A percentile compares a stretch with the other conserved stretches of the same genome.
phyloP scores from a whole-genome alignment of 2,888 invertebrate genomes.

The Drosophila pegasa region DNA sequence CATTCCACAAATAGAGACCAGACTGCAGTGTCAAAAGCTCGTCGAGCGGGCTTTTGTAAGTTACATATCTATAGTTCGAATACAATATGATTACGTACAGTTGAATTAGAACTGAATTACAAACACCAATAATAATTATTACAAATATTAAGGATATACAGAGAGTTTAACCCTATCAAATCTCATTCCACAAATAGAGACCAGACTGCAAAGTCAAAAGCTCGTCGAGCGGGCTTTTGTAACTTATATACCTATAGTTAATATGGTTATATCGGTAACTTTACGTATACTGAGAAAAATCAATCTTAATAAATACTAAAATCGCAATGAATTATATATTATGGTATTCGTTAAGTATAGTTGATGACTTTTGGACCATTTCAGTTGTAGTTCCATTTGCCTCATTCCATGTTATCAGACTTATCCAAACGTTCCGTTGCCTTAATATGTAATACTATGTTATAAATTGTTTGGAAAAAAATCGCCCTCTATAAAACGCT shows the following conservation, averaged over 20 bases:
- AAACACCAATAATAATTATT: slow-evolving; percentile 25
- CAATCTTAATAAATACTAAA: slow-evolving; percentile 19
- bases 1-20: slow-evolving; percentile 14
- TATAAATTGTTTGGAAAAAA: slow-evolving; percentile 67
- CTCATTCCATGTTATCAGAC: slow-evolving; percentile 58
- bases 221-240: slow-evolving; percentile 5
- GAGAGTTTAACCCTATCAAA: slow-evolving; percentile 22
- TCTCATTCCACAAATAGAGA: slow-evolving; percentile 18
- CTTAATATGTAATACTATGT: slow-evolving; percentile 40
- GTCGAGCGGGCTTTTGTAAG: slow-evolving; percentile 1
- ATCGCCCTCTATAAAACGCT: slow-evolving; percentile 76
- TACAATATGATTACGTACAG: slow-evolving; percentile 44
- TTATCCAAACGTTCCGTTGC: slow-evolving; percentile 61
- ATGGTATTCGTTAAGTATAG: slow-evolving; percentile 53
- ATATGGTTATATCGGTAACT: slow-evolving; percentile 6
- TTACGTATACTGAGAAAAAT: slow-evolving; percentile 23
- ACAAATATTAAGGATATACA: slow-evolving; percentile 24
- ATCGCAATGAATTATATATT: slow-evolving; percentile 23
- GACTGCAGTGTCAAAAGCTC: slow-evolving; percentile 5
- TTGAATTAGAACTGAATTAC: slow-evolving; percentile 38
- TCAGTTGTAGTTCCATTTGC: slow-evolving; percentile 63
- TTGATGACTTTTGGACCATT: slow-evolving; percentile 69
- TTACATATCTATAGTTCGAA: slow-evolving; percentile 17
- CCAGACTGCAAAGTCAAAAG: slow-evolving; percentile 2
- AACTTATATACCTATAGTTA: slow-evolving; percentile 12